A percentile compares a stretch with the other conserved stretches of the same genome.
These are phyloP conservation scores for Helicorthomorpha holstii DNA, from an alignment of 1,140 invertebrate species.

Conservation along the genomic window DNA sequence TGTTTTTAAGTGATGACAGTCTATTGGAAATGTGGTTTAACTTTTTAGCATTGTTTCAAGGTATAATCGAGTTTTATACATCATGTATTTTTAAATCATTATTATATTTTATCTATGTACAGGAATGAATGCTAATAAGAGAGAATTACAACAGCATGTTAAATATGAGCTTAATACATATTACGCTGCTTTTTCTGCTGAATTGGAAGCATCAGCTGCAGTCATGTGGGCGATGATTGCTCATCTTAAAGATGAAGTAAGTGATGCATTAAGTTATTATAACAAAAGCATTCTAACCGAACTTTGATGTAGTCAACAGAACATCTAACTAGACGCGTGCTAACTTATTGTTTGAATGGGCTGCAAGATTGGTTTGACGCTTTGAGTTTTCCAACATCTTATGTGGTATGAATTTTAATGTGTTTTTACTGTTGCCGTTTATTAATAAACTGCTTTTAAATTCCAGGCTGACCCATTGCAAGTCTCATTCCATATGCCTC, in stretches of 20 bases:
- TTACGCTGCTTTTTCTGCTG: conserved; percentile 90
- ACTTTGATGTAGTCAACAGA: conserved; percentile 26
- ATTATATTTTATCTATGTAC: conserved; percentile 12
- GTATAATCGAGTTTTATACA: conserved; percentile 26
- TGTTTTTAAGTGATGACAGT: conserved; percentile 70
- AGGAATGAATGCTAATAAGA: conserved; percentile 90
- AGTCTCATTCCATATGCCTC: conserved; percentile 85
- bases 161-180: conserved; percentile 94
- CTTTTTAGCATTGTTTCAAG: conserved; percentile 85
- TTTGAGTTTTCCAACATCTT: conserved; percentile 50
- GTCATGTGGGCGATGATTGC: conserved; percentile 91
- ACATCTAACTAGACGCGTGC: conserved; percentile 49
- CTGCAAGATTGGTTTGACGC: conserved; percentile 72
- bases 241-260: conserved; percentile 56
- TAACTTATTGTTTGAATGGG: conserved; percentile 51
- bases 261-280: neutral
- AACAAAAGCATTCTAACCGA: conserved; percentile 2
- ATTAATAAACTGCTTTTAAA: conserved; percentile 10
- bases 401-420: conserved; percentile 34
- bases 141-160: conserved; percentile 76
- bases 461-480: conserved; percentile 55
- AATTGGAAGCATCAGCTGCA: conserved; percentile 87
- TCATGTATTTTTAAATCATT: neutral
- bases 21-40: conserved; percentile 88
- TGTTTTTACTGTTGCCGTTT: neutral